Base-by-base conservation (phyloP, 2,797 vertebrate species). In the Enteromius mattozi region DNA sequence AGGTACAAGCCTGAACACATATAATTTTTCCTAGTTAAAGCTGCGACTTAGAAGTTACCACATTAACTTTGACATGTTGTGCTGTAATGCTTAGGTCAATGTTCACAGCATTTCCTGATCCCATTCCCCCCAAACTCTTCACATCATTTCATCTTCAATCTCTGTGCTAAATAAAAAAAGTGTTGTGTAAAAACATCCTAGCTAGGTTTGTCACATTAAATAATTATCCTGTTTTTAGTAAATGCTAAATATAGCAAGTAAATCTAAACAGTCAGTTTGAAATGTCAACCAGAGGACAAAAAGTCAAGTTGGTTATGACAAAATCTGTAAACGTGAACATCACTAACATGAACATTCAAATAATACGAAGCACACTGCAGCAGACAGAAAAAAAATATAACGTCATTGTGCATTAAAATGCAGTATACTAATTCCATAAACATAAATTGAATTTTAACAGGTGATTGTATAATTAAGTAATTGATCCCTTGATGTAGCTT, bases 1-100 rank as follows among this genome's bases (percentile, higher is more conserved):
- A 94, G 98, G 98, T 98, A 96, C 54, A 30, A 59, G 45, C 10
- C 47, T 68, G 6, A 71, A 83, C 78, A 33, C 35, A 19, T 2
- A 61, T 54, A 69, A 47, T 35, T 6, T 40, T 19, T 56, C 19
- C 24, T 80, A 30, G 2, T 56, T 35, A 51, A 10, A 70, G 30
- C n/a, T 37, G 49, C 40, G 13, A 59, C 3, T 61, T 78, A 14
- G 12, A 17, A 10, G 24, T 76, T n/a, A 54, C 8, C 4, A 51
- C 19, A 19, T 21, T 51, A 33, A 21, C 1, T 30, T 24, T 51
- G 1, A 12, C 4, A 1, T 9, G 19, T 10, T 51, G 24, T 12
- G 17, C 10, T 54, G 21, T 37, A 3, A 12, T 37, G 21, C 33
- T 54, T 49, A 21, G 12, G 19, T 75, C 51, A 75, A 51, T 1